These are phyloP conservation scores for Cotesia glomerata DNA, from an alignment of 1,140 invertebrate species.

Conservation along the genomic window DNA sequence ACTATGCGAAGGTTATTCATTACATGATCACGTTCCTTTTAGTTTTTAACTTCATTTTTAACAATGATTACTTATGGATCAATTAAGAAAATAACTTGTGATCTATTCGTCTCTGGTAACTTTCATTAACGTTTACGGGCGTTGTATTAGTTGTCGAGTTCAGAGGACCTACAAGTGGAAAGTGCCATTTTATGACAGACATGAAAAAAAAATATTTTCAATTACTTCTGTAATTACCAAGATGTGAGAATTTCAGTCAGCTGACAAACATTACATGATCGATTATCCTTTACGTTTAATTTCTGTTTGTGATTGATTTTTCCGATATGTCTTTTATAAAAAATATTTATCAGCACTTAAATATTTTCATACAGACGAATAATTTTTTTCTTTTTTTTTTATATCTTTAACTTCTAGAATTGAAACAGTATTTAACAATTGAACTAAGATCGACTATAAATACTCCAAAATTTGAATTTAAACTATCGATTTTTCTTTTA, in stretches of 20 bases:
- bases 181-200: neutral
- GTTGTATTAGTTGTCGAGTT: neutral
- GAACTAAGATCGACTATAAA: too few relatives aligned
- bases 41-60: conserved; percentile 1
- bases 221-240: conserved; percentile 29
- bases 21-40: conserved; percentile 12
- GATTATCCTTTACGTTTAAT: neutral
- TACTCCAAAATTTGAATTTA: too few relatives aligned
- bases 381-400: too few relatives aligned
- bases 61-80: neutral
- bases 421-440: too few relatives aligned
- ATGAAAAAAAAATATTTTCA: neutral
- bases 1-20: conserved; percentile 55
- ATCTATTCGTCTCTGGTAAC: neutral
- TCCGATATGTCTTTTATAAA: too few relatives aligned
- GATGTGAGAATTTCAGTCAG: conserved; percentile 36
- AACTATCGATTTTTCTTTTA: too few relatives aligned
- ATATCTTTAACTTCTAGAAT: too few relatives aligned
- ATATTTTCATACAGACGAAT: too few relatives aligned
- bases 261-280: conserved; percentile 29
- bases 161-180: neutral
- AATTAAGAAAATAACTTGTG: neutral
- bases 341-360: too few relatives aligned
- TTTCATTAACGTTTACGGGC: neutral
- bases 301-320: too few relatives aligned